Percentiles rank a stretch among this genome's conserved stretches.
phyloP scores from a whole-genome alignment of 1,140 invertebrate species.

The Micrasema longulum region DNA sequence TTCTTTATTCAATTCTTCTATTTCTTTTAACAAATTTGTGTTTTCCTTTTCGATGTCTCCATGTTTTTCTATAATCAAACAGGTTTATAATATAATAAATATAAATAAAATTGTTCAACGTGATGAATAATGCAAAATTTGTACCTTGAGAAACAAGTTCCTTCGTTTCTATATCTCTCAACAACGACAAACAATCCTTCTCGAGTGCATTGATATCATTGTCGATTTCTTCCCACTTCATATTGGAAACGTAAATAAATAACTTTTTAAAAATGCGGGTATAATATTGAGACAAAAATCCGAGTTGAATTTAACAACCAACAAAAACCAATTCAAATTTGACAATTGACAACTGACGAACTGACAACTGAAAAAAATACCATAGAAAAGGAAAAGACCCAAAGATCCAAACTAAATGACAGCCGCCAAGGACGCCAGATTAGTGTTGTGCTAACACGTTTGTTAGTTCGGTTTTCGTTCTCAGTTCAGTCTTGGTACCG shows the following conservation, averaged over 20 bases:
- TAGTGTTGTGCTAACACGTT: no score
- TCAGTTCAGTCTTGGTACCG: no score
- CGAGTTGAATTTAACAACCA: no score
- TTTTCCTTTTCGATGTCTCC: constrained; percentile 35
- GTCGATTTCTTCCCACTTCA: constrained; percentile 38
- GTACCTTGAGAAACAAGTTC: constrained; percentile 35
- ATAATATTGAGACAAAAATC: not conserved
- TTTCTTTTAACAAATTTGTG: constrained; percentile 27
- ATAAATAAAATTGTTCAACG: no score
- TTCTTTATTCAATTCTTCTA: constrained; percentile 54
- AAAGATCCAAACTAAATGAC: no score
- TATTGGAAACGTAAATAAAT: not conserved
- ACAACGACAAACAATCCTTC: constrained; percentile 21
- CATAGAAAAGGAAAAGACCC: no score
- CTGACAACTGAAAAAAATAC: not conserved
- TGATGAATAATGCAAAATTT: not conserved
- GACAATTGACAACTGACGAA: constrained; percentile 5
- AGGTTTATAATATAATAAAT: not conserved
- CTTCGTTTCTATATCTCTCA: constrained; percentile 36
- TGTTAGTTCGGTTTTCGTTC: no score
- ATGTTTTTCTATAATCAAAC: constrained; percentile 19
- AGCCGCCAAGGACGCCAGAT: no score
- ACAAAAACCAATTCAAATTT: not conserved
- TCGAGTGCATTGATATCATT: constrained; percentile 6
- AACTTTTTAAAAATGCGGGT: not conserved